Evolutionary conservation across 2,797 vertebrate genomes (phyloP).

Genomic region (Parotocinclus haroldoi): DNA sequence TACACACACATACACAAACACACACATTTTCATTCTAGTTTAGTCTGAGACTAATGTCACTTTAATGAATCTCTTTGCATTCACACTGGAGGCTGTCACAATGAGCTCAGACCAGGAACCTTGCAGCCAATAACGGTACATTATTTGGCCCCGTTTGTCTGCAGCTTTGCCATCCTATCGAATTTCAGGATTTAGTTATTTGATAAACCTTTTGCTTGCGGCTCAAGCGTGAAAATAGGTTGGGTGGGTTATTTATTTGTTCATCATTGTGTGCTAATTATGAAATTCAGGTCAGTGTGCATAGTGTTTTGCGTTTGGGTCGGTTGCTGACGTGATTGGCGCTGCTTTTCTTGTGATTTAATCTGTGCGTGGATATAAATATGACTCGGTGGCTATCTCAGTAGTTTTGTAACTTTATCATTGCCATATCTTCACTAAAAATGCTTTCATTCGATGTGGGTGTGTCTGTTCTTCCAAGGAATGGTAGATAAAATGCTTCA

Average conservation of each 20-base stretch:
- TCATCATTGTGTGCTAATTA: neutral
- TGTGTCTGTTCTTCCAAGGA: constrained; percentile 24
- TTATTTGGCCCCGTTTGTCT: constrained; percentile 10
- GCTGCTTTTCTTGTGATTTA: constrained; percentile 7
- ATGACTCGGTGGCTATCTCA: constrained; percentile 3
- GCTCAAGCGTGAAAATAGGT: neutral
- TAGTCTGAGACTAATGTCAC: constrained; percentile 18
- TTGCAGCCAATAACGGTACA: constrained; percentile 30
- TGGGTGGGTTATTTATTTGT: constrained; percentile 3
- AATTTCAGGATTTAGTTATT: constrained; percentile 20
- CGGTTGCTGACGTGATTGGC: neutral
- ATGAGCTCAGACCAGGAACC: constrained; percentile 29
- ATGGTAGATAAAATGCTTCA: constrained; percentile 38
- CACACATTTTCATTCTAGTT: too few species aligned
- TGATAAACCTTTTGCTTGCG: constrained; percentile 6
- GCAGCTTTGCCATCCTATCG: neutral
- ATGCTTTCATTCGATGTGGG: constrained; percentile 27
- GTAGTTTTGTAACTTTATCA: constrained; percentile 18
- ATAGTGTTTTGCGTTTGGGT: neutral
- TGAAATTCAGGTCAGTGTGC: constrained; percentile 17
- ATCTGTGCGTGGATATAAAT: neutral
- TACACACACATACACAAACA: too few species aligned
- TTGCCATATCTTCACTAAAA: constrained; percentile 25
- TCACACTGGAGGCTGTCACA: constrained; percentile 26
- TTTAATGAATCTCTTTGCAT: constrained; percentile 34